Conservation (phyloP, 2,797 vertebrate genomes). For the Psittacula derbiana region DNA sequence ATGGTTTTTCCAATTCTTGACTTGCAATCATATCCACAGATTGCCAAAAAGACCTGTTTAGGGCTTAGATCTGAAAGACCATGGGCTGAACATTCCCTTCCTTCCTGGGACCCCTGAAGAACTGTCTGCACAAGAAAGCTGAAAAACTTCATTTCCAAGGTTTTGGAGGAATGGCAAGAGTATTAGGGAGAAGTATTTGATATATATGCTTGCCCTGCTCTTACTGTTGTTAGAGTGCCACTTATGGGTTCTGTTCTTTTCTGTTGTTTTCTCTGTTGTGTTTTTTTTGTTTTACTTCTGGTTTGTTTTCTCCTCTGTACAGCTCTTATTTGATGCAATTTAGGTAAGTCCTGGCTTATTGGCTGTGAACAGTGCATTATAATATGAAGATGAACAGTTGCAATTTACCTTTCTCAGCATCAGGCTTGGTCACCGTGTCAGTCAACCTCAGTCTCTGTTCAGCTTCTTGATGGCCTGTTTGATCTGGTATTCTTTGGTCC, state of each 20-base stretch:
- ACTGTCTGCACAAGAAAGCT: neutral
- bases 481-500: neutral
- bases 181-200: neutral
- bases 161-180: neutral
- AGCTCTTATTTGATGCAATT: neutral
- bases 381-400: neutral
- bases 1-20: neutral
- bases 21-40: neutral
- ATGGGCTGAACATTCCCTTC: neutral
- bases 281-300: neutral
- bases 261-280: neutral
- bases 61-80: neutral
- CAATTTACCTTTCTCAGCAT: neutral
- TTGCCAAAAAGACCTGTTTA: neutral
- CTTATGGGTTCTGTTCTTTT: neutral
- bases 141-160: neutral
- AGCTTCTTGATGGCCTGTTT: neutral
- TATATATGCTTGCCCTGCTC: neutral
- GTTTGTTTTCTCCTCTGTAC: neutral
- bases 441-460: neutral
- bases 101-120: neutral
- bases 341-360: neutral
- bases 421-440: neutral
- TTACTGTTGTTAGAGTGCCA: neutral
- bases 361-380: neutral